Conservation (phyloP, 2,888 invertebrate genomes). For the Spilosoma lubricipeda region DNA sequence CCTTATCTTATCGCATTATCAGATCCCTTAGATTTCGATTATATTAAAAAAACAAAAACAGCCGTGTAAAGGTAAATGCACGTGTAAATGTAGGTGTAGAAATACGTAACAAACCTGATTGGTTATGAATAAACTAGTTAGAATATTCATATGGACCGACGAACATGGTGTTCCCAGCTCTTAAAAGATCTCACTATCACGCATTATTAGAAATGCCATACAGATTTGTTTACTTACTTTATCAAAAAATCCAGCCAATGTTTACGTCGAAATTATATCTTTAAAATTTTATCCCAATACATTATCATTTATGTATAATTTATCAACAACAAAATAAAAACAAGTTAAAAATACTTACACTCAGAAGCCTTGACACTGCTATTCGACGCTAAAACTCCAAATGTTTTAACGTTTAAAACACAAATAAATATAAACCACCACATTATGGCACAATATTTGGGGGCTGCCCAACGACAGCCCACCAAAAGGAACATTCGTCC, state of each 20-base stretch:
- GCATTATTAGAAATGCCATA: constrained; percentile 39
- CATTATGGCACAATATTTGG: constrained; percentile 83
- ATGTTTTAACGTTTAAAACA: constrained; percentile 77
- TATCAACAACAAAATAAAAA: constrained; percentile 35
- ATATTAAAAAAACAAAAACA: constrained; percentile 2
- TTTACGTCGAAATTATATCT: constrained; percentile 8
- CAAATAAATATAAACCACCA: constrained; percentile 84
- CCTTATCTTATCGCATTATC: constrained; percentile 51
- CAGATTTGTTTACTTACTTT: constrained; percentile 52
- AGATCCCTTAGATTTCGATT: constrained; percentile 29
- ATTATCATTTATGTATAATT: constrained; percentile 24
- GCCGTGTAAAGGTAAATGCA: constrained; percentile 28
- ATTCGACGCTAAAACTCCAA: constrained; percentile 75
- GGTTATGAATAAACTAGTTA: constrained; percentile 63
- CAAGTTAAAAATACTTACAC: constrained; percentile 68
- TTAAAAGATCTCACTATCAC: constrained; percentile 53
- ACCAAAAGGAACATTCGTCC: constrained; percentile 82
- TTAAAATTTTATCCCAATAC: constrained; percentile 6
- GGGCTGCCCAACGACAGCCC: constrained; percentile 86
- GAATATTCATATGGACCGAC: constrained; percentile 46
- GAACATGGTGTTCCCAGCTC: constrained; percentile 57
- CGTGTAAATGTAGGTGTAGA: constrained; percentile 48
- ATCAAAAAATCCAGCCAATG: constrained; percentile 17
- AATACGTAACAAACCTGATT: constrained; percentile 70
- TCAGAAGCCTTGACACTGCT: constrained; percentile 67